Evolutionary conservation across 1,140 invertebrate genomes (phyloP).

Genomic region (Polyergus mexicanus): DNA sequence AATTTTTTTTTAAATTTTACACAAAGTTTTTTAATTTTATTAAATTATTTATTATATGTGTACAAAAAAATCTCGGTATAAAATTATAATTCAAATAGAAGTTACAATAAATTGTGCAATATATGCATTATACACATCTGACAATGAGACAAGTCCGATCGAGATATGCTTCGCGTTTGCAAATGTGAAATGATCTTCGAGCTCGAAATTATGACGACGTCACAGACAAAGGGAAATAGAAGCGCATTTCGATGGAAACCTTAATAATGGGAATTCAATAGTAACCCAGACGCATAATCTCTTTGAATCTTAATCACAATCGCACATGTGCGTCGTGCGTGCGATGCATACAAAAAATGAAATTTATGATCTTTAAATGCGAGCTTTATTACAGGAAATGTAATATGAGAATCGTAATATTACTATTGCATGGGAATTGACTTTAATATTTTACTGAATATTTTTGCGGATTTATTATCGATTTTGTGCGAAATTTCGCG

Average conservation of each 20-base stretch:
- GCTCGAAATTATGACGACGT: not conserved
- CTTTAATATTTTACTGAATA: constrained; percentile 13
- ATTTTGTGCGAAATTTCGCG: not conserved
- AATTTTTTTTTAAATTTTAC: not conserved
- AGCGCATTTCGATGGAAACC: constrained; percentile 62
- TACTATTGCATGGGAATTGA: constrained; percentile 8
- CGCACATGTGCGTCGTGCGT: not conserved
- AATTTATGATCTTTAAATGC: constrained; percentile 46
- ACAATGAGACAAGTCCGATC: no score
- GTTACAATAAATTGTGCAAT: not conserved
- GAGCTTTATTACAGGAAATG: constrained; percentile 21
- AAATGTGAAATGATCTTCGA: constrained; percentile 29
- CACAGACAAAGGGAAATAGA: constrained; percentile 13
- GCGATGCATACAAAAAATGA: constrained; percentile 45
- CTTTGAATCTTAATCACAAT: constrained; percentile 47
- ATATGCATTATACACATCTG: no score
- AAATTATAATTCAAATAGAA: not conserved
- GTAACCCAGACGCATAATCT: constrained; percentile 23
- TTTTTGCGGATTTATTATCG: not conserved
- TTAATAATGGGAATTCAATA: constrained; percentile 73
- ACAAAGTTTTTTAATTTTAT: not conserved
- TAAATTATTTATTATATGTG: not conserved
- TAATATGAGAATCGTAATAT: constrained; percentile 34
- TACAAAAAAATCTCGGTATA: not conserved
- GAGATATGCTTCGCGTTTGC: not conserved